These are phyloP conservation scores for Sinhomidia bicolor DNA, from an alignment of 2,888 invertebrate species.

Conservation along the genomic window DNA sequence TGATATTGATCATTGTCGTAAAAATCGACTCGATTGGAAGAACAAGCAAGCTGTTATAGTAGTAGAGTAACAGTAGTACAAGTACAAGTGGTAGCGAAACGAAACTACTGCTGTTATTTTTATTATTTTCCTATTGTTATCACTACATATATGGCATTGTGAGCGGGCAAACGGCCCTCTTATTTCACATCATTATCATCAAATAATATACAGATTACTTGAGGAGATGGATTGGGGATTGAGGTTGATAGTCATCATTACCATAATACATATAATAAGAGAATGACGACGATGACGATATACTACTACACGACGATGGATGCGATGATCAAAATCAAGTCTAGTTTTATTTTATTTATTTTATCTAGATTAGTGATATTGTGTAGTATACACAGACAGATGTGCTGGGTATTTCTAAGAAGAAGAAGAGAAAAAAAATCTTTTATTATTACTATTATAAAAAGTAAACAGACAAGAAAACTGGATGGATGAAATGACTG, in stretches of 20 bases:
- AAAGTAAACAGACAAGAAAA: slow-evolving; percentile 53
- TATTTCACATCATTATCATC: slow-evolving; percentile 36
- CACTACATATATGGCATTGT: slow-evolving; percentile 24
- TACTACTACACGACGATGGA: too few species aligned
- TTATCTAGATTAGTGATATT: slow-evolving; percentile 45
- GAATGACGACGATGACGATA: neutral
- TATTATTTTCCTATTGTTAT: slow-evolving; percentile 43
- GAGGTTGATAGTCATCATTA: slow-evolving; percentile 67
- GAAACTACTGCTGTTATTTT: slow-evolving; percentile 35
- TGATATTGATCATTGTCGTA: slow-evolving; percentile 1
- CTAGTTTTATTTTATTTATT: slow-evolving; percentile 58
- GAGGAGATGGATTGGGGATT: slow-evolving; percentile 29
- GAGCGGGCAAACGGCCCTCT: neutral
- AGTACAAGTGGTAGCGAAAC: too few species aligned
- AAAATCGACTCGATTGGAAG: slow-evolving; percentile 29
- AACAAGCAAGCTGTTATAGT: slow-evolving; percentile 33
- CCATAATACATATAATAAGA: slow-evolving; percentile 46
- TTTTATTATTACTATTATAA: neutral
- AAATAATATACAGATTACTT: slow-evolving; percentile 57
- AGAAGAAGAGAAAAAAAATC: slow-evolving; percentile 6
- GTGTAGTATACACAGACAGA: neutral
- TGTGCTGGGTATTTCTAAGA: neutral
- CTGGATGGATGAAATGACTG: slow-evolving; percentile 39
- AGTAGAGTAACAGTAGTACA: too few species aligned
- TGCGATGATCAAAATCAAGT: slow-evolving; percentile 50